phyloP scores from a whole-genome alignment of 2,797 vertebrate species.

The Cryptoblepharus egeriae region DNA sequence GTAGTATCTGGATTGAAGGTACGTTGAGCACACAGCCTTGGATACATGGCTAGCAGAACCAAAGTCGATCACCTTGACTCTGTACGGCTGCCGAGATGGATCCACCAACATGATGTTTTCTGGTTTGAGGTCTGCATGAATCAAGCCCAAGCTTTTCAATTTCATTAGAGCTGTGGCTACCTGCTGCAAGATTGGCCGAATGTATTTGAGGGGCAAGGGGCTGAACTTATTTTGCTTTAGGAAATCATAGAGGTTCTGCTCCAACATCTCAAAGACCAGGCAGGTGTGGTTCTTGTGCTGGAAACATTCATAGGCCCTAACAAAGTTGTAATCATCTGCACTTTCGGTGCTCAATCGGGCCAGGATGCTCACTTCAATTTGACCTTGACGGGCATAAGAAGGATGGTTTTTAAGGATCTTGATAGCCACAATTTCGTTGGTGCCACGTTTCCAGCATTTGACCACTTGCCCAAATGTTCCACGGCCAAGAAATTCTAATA shows the following conservation, averaged over 20 bases:
- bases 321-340: constrained; percentile 98
- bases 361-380: constrained; percentile 99
- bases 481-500: constrained; percentile 95
- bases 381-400: constrained; percentile 96
- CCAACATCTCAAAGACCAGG: constrained; percentile 99
- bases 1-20: constrained; percentile 98
- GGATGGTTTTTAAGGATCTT: constrained; percentile 99
- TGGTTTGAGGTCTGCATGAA: constrained; percentile 98
- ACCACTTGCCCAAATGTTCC: constrained; percentile 99
- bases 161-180: constrained; percentile 98
- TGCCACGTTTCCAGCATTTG: constrained; percentile 99
- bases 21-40: constrained; percentile 98
- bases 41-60: constrained; percentile 98
- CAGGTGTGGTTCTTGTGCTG: constrained; percentile 99
- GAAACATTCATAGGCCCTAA: constrained; percentile 98
- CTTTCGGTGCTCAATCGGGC: constrained; percentile 97
- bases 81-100: constrained; percentile 94
- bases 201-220: constrained; percentile 96
- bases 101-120: constrained; percentile 99
- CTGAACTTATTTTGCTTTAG: constrained; percentile 99
- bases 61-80: constrained; percentile 99
- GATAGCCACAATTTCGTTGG: constrained; percentile 99
- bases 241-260: constrained; percentile 99
- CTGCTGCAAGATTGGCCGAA: constrained; percentile 96
- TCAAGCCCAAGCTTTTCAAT: constrained; percentile 95